Evolutionary conservation across 2,888 invertebrate species (phyloP).

Genomic region (Mesorhabditis sp.): DNA sequence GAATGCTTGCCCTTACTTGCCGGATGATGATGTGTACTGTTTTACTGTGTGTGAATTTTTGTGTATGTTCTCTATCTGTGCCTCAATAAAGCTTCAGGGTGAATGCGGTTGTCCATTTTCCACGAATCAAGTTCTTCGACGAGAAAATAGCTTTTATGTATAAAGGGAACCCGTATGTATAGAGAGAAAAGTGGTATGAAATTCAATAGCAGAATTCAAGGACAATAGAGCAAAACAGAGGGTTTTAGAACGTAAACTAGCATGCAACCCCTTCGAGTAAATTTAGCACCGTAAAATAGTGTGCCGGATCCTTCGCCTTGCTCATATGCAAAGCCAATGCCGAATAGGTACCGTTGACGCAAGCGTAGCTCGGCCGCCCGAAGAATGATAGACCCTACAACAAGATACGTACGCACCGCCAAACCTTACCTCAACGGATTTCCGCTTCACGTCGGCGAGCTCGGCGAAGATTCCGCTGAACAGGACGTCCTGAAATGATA

Average conservation of each 20-base stretch:
- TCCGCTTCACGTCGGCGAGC: slow-evolving; percentile 14
- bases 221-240: too few relatives aligned
- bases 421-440: not conserved
- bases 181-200: too few relatives aligned
- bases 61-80: too few relatives aligned
- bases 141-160: too few relatives aligned
- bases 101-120: too few relatives aligned
- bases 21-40: too few relatives aligned
- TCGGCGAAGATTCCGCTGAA: slow-evolving; percentile 35
- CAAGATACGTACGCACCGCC: not conserved
- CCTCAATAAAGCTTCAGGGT: too few relatives aligned
- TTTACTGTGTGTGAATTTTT: too few relatives aligned
- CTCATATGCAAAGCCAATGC: not conserved
- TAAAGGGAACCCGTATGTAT: too few relatives aligned
- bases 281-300: not conserved
- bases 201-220: too few relatives aligned
- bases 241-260: not conserved
- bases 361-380: not conserved
- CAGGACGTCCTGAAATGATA: slow-evolving; percentile 33
- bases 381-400: not conserved
- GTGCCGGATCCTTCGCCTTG: not conserved
- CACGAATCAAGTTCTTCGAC: too few relatives aligned
- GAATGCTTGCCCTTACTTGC: too few relatives aligned
- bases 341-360: slow-evolving; percentile 6
- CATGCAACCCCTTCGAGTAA: not conserved